phyloP scores from a whole-genome alignment of 2,888 invertebrate species.

The Caenorhabditis sp. region DNA sequence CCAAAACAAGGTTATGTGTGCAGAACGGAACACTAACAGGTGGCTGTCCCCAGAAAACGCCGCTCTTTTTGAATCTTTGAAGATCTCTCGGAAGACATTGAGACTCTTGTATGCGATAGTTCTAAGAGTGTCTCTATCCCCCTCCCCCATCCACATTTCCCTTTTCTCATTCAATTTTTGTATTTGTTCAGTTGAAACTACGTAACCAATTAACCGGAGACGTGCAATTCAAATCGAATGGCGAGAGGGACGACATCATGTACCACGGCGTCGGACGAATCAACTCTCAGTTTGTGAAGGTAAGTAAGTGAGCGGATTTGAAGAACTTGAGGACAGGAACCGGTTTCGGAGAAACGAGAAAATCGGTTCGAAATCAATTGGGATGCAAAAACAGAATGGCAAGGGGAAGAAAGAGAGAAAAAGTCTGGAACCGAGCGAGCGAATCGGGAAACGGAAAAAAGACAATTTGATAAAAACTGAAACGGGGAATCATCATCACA shows the following conservation, averaged over 20 bases:
- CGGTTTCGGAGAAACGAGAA: constrained; percentile 22
- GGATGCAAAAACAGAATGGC: not conserved
- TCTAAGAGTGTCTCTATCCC: too few relatives aligned
- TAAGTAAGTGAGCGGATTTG: constrained; percentile 56
- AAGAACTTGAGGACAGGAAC: constrained; percentile 14
- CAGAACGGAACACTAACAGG: too few relatives aligned
- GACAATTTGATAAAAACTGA: not conserved
- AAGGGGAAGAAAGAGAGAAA: too few relatives aligned
- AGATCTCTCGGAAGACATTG: too few relatives aligned
- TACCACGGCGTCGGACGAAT: constrained; percentile 71
- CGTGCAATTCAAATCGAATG: constrained; percentile 66
- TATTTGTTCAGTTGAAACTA: constrained; percentile 64
- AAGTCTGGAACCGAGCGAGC: constrained; percentile 53
- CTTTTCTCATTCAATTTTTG: not conserved
- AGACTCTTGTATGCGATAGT: too few relatives aligned
- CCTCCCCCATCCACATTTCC: not conserved
- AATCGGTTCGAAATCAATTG: constrained; percentile 24
- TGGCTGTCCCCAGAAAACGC: too few relatives aligned
- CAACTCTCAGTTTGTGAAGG: constrained; percentile 72
- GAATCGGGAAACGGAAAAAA: not conserved
- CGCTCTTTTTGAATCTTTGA: too few relatives aligned
- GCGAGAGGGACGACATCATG: constrained; percentile 69
- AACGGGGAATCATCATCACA: constrained; percentile 3
- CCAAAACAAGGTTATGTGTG: too few relatives aligned
- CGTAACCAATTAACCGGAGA: constrained; percentile 73